A percentile compares a stretch with the other conserved stretches of the same genome.
phyloP scores from a whole-genome alignment of 2,113 vertebrate species.

The Dicrurus megarhynchus region DNA sequence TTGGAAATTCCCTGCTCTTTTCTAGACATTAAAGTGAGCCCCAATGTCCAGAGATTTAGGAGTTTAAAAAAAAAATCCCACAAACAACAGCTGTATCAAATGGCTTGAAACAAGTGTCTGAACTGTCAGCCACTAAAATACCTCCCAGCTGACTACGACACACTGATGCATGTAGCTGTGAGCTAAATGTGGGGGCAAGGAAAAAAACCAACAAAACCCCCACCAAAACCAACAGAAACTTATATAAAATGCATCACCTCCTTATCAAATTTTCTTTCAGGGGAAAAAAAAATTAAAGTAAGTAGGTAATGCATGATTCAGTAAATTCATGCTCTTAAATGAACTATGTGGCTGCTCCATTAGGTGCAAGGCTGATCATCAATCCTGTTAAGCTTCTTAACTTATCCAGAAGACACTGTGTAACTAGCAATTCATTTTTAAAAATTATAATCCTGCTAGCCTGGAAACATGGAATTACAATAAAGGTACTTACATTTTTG shows the following conservation, averaged over 20 bases:
- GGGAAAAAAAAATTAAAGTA: not conserved
- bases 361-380: not conserved
- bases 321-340: not conserved
- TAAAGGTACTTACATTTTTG: not conserved
- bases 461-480: not conserved
- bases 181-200: accelerated
- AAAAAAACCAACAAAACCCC: not conserved
- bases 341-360: not conserved
- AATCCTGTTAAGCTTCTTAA: not conserved
- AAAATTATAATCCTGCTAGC: not conserved
- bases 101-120: not conserved
- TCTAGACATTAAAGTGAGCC: not conserved
- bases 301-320: not conserved
- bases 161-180: not conserved
- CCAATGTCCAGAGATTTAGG: not conserved
- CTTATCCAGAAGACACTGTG: not conserved
- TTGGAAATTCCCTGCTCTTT: not conserved
- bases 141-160: not conserved
- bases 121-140: not conserved
- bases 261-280: not conserved
- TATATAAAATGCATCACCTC: not conserved
- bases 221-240: not conserved
- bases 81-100: not conserved
- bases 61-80: not conserved
- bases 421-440: not conserved